Conservation (phyloP, 2,888 invertebrate species). For the Linnaemya vulpina region DNA sequence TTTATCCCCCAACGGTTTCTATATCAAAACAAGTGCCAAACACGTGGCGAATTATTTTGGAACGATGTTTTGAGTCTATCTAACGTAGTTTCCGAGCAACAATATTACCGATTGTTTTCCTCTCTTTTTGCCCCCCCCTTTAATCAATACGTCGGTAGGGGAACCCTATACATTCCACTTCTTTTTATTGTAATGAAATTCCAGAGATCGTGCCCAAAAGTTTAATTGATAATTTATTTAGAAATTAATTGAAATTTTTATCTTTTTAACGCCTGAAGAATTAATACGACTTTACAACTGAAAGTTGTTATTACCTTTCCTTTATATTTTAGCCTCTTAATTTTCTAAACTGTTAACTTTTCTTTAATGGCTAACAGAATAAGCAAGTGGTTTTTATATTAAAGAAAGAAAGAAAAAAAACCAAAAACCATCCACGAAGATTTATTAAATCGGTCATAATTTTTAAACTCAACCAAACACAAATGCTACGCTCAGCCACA, state of each 20-base stretch:
- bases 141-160: too few relatives aligned
- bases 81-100: too few relatives aligned
- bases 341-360: conserved; percentile 2
- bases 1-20: too few relatives aligned
- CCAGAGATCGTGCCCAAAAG: too few relatives aligned
- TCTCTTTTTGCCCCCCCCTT: too few relatives aligned
- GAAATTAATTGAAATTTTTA: background rate
- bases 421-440: background rate
- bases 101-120: too few relatives aligned
- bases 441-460: conserved; percentile 68
- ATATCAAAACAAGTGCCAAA: too few relatives aligned
- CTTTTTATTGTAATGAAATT: too few relatives aligned
- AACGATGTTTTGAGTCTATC: too few relatives aligned
- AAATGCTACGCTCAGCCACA: conserved; percentile 49
- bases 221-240: too few relatives aligned
- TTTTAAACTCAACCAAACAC: conserved; percentile 59
- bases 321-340: background rate
- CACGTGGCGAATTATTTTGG: too few relatives aligned
- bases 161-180: too few relatives aligned
- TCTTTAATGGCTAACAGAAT: background rate
- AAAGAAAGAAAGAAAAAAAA: background rate
- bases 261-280: background rate
- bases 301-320: background rate
- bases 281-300: background rate
- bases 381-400: background rate